Evolutionary conservation across 2,113 vertebrate genomes (phyloP).

Genomic region (Chaetops frenatus): DNA sequence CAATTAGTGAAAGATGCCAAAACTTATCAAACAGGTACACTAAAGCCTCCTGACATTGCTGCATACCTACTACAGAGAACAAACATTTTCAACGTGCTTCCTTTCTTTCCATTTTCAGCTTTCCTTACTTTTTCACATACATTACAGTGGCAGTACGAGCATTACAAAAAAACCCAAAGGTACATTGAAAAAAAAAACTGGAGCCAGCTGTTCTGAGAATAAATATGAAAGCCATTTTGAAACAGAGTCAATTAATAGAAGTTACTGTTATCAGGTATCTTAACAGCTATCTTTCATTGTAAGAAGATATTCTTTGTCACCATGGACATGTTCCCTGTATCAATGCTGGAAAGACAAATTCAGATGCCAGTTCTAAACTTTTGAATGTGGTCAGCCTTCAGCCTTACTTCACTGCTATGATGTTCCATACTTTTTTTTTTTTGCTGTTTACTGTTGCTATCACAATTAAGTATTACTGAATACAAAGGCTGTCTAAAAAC

Average conservation of each 20-base stretch:
- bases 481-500: not conserved
- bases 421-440: not conserved
- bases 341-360: not conserved
- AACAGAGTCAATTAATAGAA: not conserved
- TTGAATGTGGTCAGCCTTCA: not conserved
- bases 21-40: not conserved
- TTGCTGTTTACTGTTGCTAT: not conserved
- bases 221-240: not conserved
- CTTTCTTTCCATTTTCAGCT: not conserved
- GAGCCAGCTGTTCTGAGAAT: not conserved
- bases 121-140: not conserved
- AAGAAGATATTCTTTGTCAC: not conserved
- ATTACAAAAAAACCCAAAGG: not conserved
- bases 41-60: not conserved
- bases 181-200: not conserved
- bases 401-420: not conserved
- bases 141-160: not conserved
- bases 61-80: not conserved
- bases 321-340: not conserved
- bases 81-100: not conserved
- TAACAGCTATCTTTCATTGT: not conserved
- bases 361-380: not conserved
- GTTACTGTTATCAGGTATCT: not conserved
- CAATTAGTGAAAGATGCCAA: not conserved
- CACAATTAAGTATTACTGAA: not conserved